These are phyloP conservation scores for Homarus gammarus DNA, from an alignment of 2,888 invertebrate species.

Conservation along the genomic window DNA sequence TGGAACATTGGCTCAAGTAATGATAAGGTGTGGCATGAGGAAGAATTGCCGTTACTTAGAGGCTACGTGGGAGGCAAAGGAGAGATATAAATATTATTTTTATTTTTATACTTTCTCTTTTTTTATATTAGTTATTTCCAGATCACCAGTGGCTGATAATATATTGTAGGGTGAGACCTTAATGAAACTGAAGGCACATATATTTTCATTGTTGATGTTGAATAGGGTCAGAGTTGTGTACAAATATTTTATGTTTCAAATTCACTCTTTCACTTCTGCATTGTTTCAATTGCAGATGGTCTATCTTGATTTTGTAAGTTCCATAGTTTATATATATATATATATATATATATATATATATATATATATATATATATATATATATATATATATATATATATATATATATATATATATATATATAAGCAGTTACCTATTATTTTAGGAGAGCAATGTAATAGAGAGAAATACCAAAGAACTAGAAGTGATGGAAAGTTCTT, in stretches of 20 bases:
- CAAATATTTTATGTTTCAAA: not conserved
- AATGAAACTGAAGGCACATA: slow-evolving; percentile 5
- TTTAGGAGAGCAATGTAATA: not conserved
- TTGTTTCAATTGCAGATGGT: slow-evolving; percentile 1
- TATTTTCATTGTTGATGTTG: not conserved
- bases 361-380: too few species aligned
- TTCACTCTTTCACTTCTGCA: not conserved
- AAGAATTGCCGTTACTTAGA: slow-evolving; percentile 66
- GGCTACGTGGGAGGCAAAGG: slow-evolving; percentile 66
- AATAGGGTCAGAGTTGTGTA: not conserved
- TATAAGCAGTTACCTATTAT: too few species aligned
- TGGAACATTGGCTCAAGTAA: slow-evolving; percentile 64
- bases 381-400: too few species aligned
- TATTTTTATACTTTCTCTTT: slow-evolving; percentile 70
- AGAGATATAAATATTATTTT: slow-evolving; percentile 67
- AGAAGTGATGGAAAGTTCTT: slow-evolving; percentile 6
- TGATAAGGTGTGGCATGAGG: slow-evolving; percentile 59
- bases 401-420: too few species aligned
- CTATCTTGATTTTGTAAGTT: not conserved
- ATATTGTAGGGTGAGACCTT: slow-evolving; percentile 42
- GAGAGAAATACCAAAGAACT: slow-evolving; percentile 22
- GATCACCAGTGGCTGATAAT: slow-evolving; percentile 48
- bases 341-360: too few species aligned
- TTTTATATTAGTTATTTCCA: slow-evolving; percentile 26
- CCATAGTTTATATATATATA: not conserved